phyloP scores from a whole-genome alignment of 1,140 invertebrate genomes.

The Tenebrio molitor region DNA sequence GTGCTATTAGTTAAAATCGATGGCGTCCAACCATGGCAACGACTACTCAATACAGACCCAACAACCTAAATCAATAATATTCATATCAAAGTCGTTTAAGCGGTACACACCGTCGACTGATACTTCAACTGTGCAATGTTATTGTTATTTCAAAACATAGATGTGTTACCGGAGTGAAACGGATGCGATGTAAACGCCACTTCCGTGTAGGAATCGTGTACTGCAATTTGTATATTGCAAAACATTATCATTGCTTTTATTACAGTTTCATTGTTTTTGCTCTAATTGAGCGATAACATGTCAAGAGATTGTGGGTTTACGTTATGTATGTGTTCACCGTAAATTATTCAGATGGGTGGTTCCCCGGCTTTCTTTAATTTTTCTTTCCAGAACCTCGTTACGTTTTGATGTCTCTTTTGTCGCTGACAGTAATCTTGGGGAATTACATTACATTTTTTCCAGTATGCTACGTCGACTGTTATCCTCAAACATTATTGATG shows the following conservation, averaged over 20 bases:
- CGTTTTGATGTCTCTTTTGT: no score
- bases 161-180: conserved; percentile 6
- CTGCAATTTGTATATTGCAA: conserved; percentile 29
- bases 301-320: neutral
- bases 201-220: conserved; percentile 18
- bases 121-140: neutral
- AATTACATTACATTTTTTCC: no score
- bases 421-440: no score
- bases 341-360: no score
- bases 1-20: conserved; percentile 31
- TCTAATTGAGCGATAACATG: conserved; percentile 24
- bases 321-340: no score
- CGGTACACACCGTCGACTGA: neutral
- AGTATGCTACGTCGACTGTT: no score
- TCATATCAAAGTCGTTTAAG: conserved; percentile 23
- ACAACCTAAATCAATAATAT: conserved; percentile 33
- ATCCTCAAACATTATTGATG: no score
- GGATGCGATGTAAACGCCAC: conserved; percentile 16
- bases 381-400: no score
- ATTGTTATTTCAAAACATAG: conserved; percentile 25
- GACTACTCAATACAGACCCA: conserved; percentile 35
- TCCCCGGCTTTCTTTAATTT: no score
- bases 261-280: conserved; percentile 12
- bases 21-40: conserved; percentile 29
- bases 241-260: conserved; percentile 21